phyloP scores from a whole-genome alignment of 2,797 vertebrate species.

The Scolopax rusticola region DNA sequence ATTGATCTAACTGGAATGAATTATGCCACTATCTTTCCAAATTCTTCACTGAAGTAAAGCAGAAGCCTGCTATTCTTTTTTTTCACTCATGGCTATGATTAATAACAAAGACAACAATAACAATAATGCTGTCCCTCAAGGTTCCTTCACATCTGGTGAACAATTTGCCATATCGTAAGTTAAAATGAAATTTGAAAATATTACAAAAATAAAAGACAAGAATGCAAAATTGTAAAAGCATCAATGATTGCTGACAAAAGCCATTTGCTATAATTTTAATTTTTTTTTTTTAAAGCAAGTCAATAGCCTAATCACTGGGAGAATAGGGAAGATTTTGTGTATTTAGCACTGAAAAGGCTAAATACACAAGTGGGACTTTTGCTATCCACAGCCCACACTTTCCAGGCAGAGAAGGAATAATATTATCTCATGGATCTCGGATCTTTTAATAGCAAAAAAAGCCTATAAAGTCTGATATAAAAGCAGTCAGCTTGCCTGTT shows the following conservation, averaged over 20 bases:
- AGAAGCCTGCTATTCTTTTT: constrained; percentile 36
- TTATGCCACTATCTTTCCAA: constrained; percentile 35
- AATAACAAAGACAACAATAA: constrained; percentile 55
- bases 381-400: background rate
- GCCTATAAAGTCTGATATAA: background rate
- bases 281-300: background rate
- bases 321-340: background rate
- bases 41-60: constrained; percentile 51
- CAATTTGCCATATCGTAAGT: background rate
- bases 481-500: background rate
- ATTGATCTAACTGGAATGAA: constrained; percentile 47
- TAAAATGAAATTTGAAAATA: constrained; percentile 24
- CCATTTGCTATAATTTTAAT: background rate
- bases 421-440: background rate
- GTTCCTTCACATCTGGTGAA: constrained; percentile 1
- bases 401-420: background rate
- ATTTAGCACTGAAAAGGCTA: background rate
- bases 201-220: background rate
- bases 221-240: background rate
- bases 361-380: background rate
- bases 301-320: background rate
- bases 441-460: background rate
- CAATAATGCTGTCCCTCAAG: constrained; percentile 10
- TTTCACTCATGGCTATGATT: constrained; percentile 24
- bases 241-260: background rate